These are phyloP conservation scores for Rhynchotus rufescens DNA, from an alignment of 2,797 vertebrate species.

Conservation along the genomic window DNA sequence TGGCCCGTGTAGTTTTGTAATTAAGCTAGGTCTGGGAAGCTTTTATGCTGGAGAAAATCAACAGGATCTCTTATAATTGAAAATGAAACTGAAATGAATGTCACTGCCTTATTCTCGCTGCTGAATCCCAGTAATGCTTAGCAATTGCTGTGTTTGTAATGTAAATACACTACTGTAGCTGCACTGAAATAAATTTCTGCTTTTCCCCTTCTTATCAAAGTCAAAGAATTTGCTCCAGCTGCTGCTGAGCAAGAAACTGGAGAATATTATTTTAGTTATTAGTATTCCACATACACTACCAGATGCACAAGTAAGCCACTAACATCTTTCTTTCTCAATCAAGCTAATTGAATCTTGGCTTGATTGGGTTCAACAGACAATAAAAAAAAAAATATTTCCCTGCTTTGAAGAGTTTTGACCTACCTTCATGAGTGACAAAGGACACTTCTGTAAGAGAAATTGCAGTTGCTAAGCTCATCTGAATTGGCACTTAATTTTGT, in stretches of 20 bases:
- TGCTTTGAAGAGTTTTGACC: slow-evolving; percentile 11
- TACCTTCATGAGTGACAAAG: not conserved
- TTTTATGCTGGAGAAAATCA: slow-evolving; percentile 16
- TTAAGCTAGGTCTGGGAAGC: not conserved
- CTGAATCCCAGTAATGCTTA: slow-evolving; percentile 34
- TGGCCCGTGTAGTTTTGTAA: not conserved
- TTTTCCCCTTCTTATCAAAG: slow-evolving; percentile 47
- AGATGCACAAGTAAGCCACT: slow-evolving; percentile 40
- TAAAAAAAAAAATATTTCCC: not conserved
- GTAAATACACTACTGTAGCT: slow-evolving; percentile 39
- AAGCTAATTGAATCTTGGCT: slow-evolving; percentile 36
- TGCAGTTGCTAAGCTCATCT: not conserved
- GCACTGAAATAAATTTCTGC: slow-evolving; percentile 45
- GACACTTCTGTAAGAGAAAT: not conserved
- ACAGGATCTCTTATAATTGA: slow-evolving; percentile 17
- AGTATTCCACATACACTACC: slow-evolving; percentile 8
- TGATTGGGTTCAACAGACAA: slow-evolving; percentile 27
- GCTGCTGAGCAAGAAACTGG: slow-evolving; percentile 43
- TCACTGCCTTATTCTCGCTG: slow-evolving; percentile 34
- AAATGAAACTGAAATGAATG: slow-evolving; percentile 32
- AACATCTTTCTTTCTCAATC: not conserved
- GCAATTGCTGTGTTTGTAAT: slow-evolving; percentile 19
- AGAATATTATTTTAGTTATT: slow-evolving; percentile 19
- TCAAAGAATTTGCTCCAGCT: slow-evolving; percentile 57
- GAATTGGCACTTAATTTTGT: not conserved